Conservation (phyloP, 2,113 vertebrate genomes). For the Empidonax traillii region DNA sequence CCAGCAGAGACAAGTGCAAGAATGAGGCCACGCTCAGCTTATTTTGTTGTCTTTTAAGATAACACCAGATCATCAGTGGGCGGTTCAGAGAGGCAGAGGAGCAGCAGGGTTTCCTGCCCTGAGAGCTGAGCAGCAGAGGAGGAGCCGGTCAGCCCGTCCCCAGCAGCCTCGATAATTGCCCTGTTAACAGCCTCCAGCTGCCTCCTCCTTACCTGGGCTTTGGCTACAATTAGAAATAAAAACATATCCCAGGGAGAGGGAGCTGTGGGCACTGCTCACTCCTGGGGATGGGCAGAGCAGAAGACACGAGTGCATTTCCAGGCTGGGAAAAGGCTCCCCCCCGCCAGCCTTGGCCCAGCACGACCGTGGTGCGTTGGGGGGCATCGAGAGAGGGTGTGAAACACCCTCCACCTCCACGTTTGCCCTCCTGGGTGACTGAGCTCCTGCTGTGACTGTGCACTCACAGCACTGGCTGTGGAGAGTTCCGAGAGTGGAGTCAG, state of each 20-base stretch:
- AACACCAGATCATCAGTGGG: neutral
- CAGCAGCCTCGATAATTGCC: neutral
- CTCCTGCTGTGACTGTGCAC: neutral
- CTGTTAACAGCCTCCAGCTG: neutral
- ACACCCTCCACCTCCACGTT: rapidly evolving
- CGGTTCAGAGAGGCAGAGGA: neutral
- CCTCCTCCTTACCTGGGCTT: neutral
- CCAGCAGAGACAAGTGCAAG: neutral
- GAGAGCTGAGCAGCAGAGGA: neutral
- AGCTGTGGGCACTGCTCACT: neutral
- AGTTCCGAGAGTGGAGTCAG: neutral
- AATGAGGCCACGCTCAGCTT: neutral
- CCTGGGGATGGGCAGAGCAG: neutral
- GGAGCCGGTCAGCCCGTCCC: neutral
- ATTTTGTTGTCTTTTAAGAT: neutral
- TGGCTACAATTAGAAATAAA: neutral
- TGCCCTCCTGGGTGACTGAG: neutral
- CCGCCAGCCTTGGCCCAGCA: neutral
- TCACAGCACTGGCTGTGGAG: neutral
- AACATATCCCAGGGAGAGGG: neutral
- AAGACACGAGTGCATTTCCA: neutral
- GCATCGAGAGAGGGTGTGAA: neutral
- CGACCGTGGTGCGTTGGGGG: rapidly evolving
- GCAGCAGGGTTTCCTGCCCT: neutral
- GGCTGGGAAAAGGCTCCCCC: neutral